Percentiles rank a stretch among this genome's conserved stretches.
These are phyloP conservation scores for Conistra vaccinii DNA, from an alignment of 2,888 invertebrate species.

Conservation along the genomic window DNA sequence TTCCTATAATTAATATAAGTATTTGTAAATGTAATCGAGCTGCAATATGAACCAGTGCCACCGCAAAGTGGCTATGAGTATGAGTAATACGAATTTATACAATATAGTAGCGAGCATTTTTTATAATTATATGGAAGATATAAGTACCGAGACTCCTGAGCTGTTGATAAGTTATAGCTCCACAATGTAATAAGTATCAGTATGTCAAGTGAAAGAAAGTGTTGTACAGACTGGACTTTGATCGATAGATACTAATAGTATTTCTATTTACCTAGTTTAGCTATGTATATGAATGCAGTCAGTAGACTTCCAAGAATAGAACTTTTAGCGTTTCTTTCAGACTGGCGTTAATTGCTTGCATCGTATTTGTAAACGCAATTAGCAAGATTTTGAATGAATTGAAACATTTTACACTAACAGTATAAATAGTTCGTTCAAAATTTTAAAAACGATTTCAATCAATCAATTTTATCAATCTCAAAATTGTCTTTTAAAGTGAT, in stretches of 20 bases:
- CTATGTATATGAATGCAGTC: background rate
- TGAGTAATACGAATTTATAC: background rate
- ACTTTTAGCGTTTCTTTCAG: background rate
- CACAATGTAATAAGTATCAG: background rate
- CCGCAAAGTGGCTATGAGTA: background rate
- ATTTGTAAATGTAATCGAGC: background rate
- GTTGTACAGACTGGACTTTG: background rate
- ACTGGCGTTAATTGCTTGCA: background rate
- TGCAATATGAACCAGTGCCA: background rate
- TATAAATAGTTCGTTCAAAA: background rate
- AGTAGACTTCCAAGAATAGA: conserved; percentile 19
- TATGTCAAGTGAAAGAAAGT: conserved; percentile 26
- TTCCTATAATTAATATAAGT: background rate
- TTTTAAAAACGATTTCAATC: background rate
- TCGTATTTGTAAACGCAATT: background rate
- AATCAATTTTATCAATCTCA: background rate
- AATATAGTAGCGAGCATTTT: background rate
- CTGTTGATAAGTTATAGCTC: conserved; percentile 8
- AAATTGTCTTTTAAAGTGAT: background rate
- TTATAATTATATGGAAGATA: no score
- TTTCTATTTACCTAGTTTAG: background rate
- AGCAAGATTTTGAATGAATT: background rate
- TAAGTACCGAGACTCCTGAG: background rate
- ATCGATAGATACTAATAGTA: conserved; percentile 9
- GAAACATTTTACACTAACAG: background rate